A percentile compares a stretch with the other conserved stretches of the same genome.
Evolutionary conservation across 2,113 vertebrate species (phyloP).

Genomic region (Lophura nycthemera): DNA sequence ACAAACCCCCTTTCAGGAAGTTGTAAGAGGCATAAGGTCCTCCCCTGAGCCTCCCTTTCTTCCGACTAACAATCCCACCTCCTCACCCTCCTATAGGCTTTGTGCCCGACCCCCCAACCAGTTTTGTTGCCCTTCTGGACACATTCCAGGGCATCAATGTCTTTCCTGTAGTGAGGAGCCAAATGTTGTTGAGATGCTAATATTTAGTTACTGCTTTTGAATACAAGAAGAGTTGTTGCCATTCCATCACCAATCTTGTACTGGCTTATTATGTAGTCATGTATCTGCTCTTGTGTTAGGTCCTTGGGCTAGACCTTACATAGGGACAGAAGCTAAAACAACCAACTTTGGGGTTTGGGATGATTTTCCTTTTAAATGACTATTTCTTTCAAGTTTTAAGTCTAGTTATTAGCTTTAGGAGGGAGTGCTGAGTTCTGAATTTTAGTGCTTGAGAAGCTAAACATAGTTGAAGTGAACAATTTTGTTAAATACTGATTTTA

Average conservation of each 20-base stretch:
- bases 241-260: neutral
- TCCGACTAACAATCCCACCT: no score
- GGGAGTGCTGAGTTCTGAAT: neutral
- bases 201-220: neutral
- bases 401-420: neutral
- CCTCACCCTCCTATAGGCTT: no score
- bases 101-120: no score
- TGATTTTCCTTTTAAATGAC: neutral
- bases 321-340: neutral
- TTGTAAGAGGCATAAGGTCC: no score
- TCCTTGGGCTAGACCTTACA: neutral
- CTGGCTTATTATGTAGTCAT: fast-evolving
- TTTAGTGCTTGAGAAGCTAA: neutral
- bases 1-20: no score
- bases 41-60: no score
- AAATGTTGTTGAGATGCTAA: neutral
- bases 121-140: no score
- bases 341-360: neutral
- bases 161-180: no score
- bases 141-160: no score
- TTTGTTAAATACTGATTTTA: neutral
- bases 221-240: neutral
- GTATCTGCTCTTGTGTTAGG: no score
- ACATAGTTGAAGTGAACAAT: neutral
- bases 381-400: neutral